A percentile compares a stretch with the other conserved stretches of the same genome.
Evolutionary conservation across 2,797 vertebrate genomes (phyloP).

Genomic region (Dendrocincla fuliginosa): DNA sequence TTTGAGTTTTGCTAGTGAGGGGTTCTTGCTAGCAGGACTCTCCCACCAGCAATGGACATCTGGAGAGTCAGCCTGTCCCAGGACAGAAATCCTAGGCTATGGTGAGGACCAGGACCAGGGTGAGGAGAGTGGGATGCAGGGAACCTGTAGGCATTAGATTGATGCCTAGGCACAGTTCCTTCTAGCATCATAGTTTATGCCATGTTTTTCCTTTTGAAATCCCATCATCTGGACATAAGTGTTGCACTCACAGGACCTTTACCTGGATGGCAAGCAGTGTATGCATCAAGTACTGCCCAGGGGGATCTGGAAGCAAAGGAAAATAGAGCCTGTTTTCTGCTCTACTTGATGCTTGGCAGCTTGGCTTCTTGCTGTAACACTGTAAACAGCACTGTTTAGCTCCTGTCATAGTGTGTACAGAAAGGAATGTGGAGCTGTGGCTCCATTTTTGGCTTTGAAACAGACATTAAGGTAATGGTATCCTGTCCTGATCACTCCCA

Average conservation of each 20-base stretch:
- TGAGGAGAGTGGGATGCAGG: not conserved
- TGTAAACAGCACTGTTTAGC: not conserved
- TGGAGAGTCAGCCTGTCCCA: not conserved
- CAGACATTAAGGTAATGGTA: not conserved
- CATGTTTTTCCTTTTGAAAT: not conserved
- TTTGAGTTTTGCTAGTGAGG: accelerated
- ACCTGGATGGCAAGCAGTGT: not conserved
- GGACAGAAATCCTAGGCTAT: not conserved
- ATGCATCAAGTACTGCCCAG: not conserved
- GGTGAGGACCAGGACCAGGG: not conserved
- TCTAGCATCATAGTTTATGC: not conserved
- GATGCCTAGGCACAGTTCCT: not conserved
- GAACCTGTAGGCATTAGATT: not conserved
- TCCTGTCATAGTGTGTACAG: not conserved
- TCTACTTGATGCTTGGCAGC: not conserved
- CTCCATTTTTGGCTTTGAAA: not conserved
- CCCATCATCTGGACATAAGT: not conserved
- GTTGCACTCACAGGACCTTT: not conserved
- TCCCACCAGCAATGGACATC: accelerated
- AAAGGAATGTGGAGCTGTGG: not conserved
- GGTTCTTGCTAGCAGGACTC: not conserved
- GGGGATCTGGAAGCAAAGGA: not conserved
- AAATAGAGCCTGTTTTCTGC: not conserved
- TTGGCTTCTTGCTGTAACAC: accelerated
- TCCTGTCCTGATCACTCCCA: not conserved